Conservation (phyloP, 1,140 invertebrate species). For the Solen grandis region DNA sequence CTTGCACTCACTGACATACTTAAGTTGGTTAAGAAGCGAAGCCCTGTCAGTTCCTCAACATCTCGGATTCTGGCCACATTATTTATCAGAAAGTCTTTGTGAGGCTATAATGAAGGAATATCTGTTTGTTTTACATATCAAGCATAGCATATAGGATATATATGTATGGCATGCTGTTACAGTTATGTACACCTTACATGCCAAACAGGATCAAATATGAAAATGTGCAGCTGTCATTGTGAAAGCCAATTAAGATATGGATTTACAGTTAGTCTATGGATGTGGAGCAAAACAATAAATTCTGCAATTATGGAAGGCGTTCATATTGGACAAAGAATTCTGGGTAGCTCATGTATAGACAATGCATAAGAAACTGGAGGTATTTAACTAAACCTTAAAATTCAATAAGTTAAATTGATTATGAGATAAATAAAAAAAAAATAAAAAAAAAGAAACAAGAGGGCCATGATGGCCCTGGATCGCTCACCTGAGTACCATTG, state of each 20-base stretch:
- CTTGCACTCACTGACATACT: constrained; percentile 19
- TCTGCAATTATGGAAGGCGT: no score
- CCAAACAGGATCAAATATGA: not conserved
- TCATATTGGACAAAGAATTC: no score
- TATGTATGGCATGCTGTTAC: not conserved
- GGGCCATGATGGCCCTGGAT: no score
- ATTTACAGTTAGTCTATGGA: not conserved
- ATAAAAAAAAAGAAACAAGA: no score
- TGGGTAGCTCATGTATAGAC: no score
- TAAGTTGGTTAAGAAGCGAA: constrained; percentile 55
- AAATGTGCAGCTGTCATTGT: not conserved
- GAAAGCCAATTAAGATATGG: not conserved
- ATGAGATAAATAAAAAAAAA: not conserved
- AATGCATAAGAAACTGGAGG: no score
- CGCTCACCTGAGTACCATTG: no score
- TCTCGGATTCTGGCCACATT: constrained; percentile 73
- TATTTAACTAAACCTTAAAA: no score
- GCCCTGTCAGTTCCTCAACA: constrained; percentile 69
- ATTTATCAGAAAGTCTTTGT: constrained; percentile 62
- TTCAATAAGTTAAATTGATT: not conserved
- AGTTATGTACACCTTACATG: not conserved
- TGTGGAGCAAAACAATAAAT: not conserved
- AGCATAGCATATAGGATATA: not conserved
- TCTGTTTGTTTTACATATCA: not conserved
- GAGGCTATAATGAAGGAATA: constrained; percentile 53